A percentile compares a stretch with the other conserved stretches of the same genome.
These are phyloP conservation scores for Oncorhynchus keta DNA, from an alignment of 2,113 vertebrate genomes.

Conservation along the genomic window DNA sequence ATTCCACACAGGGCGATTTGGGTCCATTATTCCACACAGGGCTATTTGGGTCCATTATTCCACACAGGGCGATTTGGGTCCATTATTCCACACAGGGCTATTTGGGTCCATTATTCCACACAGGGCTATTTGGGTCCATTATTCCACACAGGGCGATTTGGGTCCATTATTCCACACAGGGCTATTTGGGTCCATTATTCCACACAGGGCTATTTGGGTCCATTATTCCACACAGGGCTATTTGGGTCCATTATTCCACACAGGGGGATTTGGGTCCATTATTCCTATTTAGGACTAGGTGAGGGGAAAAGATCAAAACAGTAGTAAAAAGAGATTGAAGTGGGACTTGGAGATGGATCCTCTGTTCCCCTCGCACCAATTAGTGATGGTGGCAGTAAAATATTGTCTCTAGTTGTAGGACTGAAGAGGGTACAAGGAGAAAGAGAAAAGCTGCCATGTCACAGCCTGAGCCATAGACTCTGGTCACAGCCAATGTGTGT, in stretches of 20 bases:
- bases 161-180: too few relatives aligned
- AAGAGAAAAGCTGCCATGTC: not conserved
- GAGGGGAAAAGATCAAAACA: slow-evolving; percentile 5
- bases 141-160: too few relatives aligned
- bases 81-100: too few relatives aligned
- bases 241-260: not conserved
- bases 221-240: slow-evolving; percentile 12
- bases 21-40: too few relatives aligned
- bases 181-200: too few relatives aligned
- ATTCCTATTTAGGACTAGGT: slow-evolving; percentile 27
- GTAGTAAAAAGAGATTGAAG: slow-evolving; percentile 38
- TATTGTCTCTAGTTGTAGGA: not conserved
- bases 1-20: too few relatives aligned
- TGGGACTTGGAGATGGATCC: slow-evolving; percentile 27
- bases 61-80: too few relatives aligned
- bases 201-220: slow-evolving; percentile 22
- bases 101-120: too few relatives aligned
- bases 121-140: too few relatives aligned
- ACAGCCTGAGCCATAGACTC: not conserved
- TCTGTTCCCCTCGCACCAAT: slow-evolving; percentile 24
- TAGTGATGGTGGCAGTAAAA: slow-evolving; percentile 16
- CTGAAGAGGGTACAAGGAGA: not conserved
- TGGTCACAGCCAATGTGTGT: not conserved
- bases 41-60: too few relatives aligned
- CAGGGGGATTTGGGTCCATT: too few relatives aligned